Evolutionary conservation across 2,888 invertebrate species (phyloP), one percentile per base, ranked within the genome.

Genomic region (Chelonus formosanus): DNA sequence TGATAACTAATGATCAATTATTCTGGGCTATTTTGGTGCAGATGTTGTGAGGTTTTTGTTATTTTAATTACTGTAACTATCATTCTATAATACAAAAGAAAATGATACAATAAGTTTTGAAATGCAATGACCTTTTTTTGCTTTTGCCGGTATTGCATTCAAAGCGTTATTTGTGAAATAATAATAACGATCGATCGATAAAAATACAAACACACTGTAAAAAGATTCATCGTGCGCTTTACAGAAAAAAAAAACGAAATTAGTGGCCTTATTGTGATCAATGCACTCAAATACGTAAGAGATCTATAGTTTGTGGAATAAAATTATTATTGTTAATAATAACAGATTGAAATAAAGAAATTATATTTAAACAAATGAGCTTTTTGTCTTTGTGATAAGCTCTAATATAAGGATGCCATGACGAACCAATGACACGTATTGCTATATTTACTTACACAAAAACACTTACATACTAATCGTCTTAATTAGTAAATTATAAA

Each of bases 401-500:
- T 61, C 67, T 58, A 71, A 55, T 35, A 34, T 20, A 70, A 58
- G 34, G 40, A 72, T 71, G 70, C 72, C 73, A 75, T 71, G 76
- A 77, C 72, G 75, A 75, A 77, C 73, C 73, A 75, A 73, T 74
- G 75, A 76, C 71, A 77, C 74, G 20, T 20, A 20, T 76, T 73
- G 77, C 78, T 77, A 73, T 77, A 76, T 77, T 78, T 76, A 77
- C 76, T 78, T 78, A 78, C 75, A 75, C 43, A 47, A 58, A 80
- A 75, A 73, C 78, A 79, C 78, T 80, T 74, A 80, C 80, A 75
- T 75, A 80, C 79, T 82, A 82, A 81, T 82, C 78, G 78, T 78
- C 77, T 80, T 79, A 76, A 81, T 79, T 78, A 80, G 78, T 75
- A 77, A 77, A 77, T 69, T 73, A 79, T 78, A 76, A 70, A 70